phyloP scores from a whole-genome alignment of 2,113 vertebrate genomes.

The Rhombomys opimus region DNA sequence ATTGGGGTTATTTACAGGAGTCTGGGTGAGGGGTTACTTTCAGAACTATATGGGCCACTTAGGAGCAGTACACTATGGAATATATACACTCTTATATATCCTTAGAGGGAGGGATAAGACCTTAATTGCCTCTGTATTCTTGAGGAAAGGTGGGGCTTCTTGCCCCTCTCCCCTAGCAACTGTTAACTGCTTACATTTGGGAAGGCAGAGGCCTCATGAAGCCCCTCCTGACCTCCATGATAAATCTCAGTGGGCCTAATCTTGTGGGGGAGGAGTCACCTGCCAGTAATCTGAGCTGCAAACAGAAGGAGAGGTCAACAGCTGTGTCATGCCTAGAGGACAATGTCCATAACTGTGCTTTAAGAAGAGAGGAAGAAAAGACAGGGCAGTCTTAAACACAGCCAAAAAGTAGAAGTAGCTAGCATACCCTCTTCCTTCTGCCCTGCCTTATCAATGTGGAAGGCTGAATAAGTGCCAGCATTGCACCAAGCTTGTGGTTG shows the following conservation, averaged over 20 bases:
- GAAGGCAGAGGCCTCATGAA: neutral
- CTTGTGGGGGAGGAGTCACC: neutral
- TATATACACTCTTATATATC: neutral
- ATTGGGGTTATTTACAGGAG: neutral
- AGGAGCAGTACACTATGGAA: neutral
- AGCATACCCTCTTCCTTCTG: neutral
- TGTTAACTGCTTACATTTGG: neutral
- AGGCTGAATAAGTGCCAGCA: neutral
- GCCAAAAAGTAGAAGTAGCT: neutral
- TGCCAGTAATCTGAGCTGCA: neutral
- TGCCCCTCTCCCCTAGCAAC: neutral
- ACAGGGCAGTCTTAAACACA: neutral
- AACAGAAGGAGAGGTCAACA: no score
- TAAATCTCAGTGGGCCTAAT: no score
- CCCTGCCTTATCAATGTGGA: neutral
- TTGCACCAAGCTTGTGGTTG: rapidly evolving
- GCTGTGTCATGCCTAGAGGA: no score
- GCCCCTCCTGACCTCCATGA: no score
- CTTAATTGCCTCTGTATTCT: neutral
- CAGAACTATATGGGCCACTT: neutral
- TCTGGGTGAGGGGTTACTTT: neutral
- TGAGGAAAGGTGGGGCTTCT: no score
- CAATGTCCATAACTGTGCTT: neutral
- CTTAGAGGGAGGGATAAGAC: neutral
- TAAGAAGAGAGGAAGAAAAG: neutral